Evolutionary conservation across 2,888 invertebrate species (phyloP), one percentile per base, ranked within the genome.

Genomic region (Muscina levida): DNA sequence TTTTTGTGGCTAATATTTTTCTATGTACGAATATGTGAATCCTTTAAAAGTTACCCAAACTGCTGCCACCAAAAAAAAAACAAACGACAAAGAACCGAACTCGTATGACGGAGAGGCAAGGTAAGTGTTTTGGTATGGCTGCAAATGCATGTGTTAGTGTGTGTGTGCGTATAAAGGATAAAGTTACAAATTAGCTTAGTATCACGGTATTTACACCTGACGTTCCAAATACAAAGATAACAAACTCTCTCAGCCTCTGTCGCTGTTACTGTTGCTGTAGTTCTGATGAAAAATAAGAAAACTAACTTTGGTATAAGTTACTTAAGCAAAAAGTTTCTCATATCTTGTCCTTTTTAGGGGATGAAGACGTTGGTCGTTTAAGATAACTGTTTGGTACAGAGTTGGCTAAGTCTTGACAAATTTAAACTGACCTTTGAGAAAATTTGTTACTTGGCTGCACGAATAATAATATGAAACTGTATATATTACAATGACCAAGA

Each of bases 131-230:
- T 39, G 31, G 26, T 51, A 22, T 66, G 39, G 26, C 4, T 8
- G 17, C n/a, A 39, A 15, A 10, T 48, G 53, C 72, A n/a, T 72
- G 22, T 51, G 22, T 53, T 53, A 46, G 15, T 70, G 15, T 57
- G 19, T 51, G 59, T 44, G 44, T 71, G 70, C 37, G 24, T 46
- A 75, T 74, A 75, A 74, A 81, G 74, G 74, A 77, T 81, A 77
- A 77, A 81, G 81, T 81, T 81, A 77, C 81, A 81, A 77, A 81
- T 81, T 77, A 81, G 81, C 74, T 81, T 81, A 77, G 74, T 75
- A 81, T 77, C 81, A 81, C 77, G 74, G 74, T 75, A 81, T 77
- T 81, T 77, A 81, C 81, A 81, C 81, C 81, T 77, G 81, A 77
- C 74, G 74, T 77, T 81, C 74, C 77, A 77, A 81, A 77, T 77